Conservation (phyloP, 2,113 vertebrate species). For the Epinephelus cyanopodus region DNA sequence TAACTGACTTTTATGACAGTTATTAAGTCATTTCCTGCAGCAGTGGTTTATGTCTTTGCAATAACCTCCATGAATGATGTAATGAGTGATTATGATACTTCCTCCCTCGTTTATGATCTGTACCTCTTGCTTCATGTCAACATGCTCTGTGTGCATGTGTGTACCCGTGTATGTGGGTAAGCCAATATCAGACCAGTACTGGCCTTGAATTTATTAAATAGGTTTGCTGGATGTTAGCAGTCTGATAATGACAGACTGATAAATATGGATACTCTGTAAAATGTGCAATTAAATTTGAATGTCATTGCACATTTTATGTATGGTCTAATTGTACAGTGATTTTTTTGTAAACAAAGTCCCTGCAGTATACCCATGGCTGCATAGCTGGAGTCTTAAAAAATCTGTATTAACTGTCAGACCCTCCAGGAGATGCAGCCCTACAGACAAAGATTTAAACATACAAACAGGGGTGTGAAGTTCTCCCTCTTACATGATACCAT, state of each 20-base stretch:
- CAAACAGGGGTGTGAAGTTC: background rate
- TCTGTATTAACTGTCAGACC: background rate
- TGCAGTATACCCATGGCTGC: background rate
- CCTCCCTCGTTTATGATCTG: slow-evolving; percentile 76
- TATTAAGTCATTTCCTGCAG: slow-evolving; percentile 83
- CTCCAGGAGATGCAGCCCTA: background rate
- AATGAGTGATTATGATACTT: slow-evolving; percentile 82
- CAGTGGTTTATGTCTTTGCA: slow-evolving; percentile 81
- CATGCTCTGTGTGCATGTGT: slow-evolving; percentile 27
- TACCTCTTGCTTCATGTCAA: slow-evolving; percentile 46
- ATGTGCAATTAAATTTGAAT: slow-evolving; percentile 37
- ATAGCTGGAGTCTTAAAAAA: background rate
- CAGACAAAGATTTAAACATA: background rate
- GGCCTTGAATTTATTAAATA: slow-evolving; percentile 21
- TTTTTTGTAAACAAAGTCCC: background rate
- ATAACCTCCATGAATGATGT: slow-evolving; percentile 84
- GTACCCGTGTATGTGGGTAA: slow-evolving; percentile 28
- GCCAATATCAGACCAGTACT: slow-evolving; percentile 8
- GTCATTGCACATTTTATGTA: slow-evolving; percentile 25
- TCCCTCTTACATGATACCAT: background rate
- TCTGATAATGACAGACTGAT: slow-evolving; percentile 12
- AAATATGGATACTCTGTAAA: slow-evolving; percentile 39
- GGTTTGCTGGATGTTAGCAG: slow-evolving; percentile 8
- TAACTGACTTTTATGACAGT: slow-evolving; percentile 83
- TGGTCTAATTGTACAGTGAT: slow-evolving; percentile 1